A percentile compares a stretch with the other conserved stretches of the same genome.
Conservation (phyloP, 2,113 vertebrate species). For the Reinhardtius hippoglossoides region DNA sequence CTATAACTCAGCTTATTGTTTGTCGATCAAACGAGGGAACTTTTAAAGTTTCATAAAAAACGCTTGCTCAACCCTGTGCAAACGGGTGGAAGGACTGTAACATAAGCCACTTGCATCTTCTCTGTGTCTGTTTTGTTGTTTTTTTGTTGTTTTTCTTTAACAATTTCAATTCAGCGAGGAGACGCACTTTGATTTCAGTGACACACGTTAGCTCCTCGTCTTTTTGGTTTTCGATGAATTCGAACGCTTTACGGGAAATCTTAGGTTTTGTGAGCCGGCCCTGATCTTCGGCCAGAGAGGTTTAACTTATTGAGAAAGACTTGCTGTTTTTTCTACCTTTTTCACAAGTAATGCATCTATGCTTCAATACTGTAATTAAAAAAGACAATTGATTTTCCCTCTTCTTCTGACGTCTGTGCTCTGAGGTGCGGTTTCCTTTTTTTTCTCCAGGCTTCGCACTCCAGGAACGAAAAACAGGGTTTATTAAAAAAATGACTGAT, state of each 20-base stretch:
- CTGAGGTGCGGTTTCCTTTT: constrained; percentile 15
- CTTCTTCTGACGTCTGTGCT: constrained; percentile 68
- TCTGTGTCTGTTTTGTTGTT: constrained; percentile 40
- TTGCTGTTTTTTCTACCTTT: constrained; percentile 87
- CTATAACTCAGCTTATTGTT: constrained; percentile 85
- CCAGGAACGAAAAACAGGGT: constrained; percentile 11
- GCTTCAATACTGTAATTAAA: constrained; percentile 85
- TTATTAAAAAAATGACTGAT: neutral
- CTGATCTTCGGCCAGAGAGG: constrained; percentile 77
- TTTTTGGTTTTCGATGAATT: constrained; percentile 67
- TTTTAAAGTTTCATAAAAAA: constrained; percentile 68
- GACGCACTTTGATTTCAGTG: constrained; percentile 68
- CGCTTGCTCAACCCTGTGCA: constrained; percentile 66
- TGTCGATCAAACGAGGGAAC: constrained; percentile 85
- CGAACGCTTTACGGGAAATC: constrained; percentile 72
- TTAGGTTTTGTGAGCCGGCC: constrained; percentile 81
- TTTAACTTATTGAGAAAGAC: constrained; percentile 92
- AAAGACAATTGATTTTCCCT: constrained; percentile 75
- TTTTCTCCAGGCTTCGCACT: constrained; percentile 30
- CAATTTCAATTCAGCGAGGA: constrained; percentile 65
- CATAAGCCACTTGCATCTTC: constrained; percentile 75
- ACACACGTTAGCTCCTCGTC: constrained; percentile 64
- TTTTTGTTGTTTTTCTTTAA: constrained; percentile 48
- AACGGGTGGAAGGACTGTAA: constrained; percentile 70
- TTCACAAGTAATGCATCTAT: constrained; percentile 85